Conservation (phyloP, 2,888 invertebrate genomes). For the Prenolepis imparis region DNA sequence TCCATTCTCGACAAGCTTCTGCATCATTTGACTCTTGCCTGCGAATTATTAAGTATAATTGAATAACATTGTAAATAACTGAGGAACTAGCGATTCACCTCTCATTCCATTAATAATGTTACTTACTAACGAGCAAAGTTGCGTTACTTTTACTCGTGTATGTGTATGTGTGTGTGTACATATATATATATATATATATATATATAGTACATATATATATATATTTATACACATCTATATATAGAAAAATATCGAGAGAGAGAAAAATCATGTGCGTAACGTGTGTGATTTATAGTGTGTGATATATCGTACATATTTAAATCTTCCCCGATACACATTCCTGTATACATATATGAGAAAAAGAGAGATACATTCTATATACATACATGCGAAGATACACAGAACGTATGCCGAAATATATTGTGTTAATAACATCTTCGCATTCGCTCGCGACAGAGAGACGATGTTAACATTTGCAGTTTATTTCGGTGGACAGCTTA, state of each 20-base stretch:
- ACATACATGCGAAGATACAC: constrained; percentile 51
- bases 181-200: background rate
- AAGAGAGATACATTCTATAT: constrained; percentile 54
- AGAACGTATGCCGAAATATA: constrained; percentile 63
- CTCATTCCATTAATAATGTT: constrained; percentile 43
- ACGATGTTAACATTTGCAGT: constrained; percentile 58
- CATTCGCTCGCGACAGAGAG: constrained; percentile 9
- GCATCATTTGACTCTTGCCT: background rate
- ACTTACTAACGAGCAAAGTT: constrained; percentile 16
- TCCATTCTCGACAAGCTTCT: background rate
- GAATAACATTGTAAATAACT: constrained; percentile 19
- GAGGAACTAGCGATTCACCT: constrained; percentile 5
- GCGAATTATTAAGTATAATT: background rate
- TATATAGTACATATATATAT: background rate
- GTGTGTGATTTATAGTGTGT: constrained; percentile 48
- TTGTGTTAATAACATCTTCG: constrained; percentile 58
- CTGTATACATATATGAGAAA: constrained; percentile 61
- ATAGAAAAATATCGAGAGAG: background rate
- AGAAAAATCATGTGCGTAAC: constrained; percentile 17
- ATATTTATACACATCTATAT: background rate
- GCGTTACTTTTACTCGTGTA: constrained; percentile 23
- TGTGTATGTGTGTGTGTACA: background rate
- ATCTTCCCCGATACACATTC: constrained; percentile 71
- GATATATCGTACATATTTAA: constrained; percentile 66
- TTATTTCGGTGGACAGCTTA: constrained; percentile 60